Conservation (phyloP, 2,113 vertebrate genomes). For the Zosterops japonicus region DNA sequence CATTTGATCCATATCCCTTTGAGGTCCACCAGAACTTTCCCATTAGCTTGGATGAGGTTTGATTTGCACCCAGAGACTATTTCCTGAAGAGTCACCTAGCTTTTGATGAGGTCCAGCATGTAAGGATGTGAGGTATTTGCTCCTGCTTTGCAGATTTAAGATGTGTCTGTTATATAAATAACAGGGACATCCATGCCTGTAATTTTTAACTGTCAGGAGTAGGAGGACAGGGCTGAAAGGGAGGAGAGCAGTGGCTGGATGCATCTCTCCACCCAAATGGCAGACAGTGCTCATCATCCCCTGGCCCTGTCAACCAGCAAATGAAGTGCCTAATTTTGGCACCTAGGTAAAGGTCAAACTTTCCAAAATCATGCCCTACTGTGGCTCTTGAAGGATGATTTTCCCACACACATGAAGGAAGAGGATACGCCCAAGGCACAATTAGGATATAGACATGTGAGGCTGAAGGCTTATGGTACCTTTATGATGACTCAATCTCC, state of each 20-base stretch:
- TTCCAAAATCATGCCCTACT: fast-evolving
- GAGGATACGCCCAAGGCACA: background rate
- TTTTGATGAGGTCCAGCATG: background rate
- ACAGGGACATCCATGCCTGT: fast-evolving
- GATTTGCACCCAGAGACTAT: background rate
- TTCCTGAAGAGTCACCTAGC: background rate
- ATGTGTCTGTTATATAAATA: background rate
- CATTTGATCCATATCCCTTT: background rate
- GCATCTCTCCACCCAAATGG: fast-evolving
- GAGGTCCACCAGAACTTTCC: background rate
- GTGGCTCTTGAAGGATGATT: background rate
- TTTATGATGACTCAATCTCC: background rate
- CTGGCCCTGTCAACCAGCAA: background rate
- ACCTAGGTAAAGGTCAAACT: background rate
- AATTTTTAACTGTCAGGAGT: background rate
- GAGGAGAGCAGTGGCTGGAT: background rate
- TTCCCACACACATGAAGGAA: background rate
- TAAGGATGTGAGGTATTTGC: background rate
- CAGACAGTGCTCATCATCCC: background rate
- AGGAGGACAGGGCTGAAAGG: background rate
- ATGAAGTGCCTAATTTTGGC: background rate
- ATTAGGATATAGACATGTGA: background rate
- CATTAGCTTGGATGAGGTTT: background rate
- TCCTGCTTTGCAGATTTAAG: background rate
- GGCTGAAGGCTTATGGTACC: background rate